Evolutionary conservation across 2,113 vertebrate genomes (phyloP).

Genomic region (Pterocles orientalis): DNA sequence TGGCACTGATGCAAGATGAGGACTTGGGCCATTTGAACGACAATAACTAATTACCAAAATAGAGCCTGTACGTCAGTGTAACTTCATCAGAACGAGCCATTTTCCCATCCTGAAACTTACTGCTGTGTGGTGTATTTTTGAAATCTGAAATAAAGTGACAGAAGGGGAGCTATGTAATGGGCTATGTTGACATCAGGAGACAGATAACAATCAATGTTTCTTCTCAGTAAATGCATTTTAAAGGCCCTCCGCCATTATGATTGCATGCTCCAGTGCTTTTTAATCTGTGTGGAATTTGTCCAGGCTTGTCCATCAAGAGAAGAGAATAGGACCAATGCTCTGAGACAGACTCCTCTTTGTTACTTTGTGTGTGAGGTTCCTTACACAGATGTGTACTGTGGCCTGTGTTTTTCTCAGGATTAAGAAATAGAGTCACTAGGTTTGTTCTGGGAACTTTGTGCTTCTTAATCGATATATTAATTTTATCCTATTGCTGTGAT

Average conservation of each 20-base stretch:
- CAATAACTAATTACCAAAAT: background rate
- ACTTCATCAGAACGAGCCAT: background rate
- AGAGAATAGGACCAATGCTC: background rate
- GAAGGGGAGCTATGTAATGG: background rate
- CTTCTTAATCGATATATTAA: background rate
- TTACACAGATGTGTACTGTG: background rate
- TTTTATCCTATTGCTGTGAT: background rate
- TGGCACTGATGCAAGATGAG: background rate
- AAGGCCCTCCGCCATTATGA: constrained; percentile 4
- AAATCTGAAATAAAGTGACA: background rate
- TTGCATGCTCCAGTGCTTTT: constrained; percentile 24
- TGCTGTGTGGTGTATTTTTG: background rate
- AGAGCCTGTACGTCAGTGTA: background rate
- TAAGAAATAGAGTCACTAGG: background rate
- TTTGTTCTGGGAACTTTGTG: background rate
- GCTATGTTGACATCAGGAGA: background rate
- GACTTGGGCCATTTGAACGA: background rate
- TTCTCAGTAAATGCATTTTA: background rate
- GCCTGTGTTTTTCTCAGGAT: background rate
- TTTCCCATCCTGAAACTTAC: background rate
- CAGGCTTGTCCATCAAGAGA: background rate
- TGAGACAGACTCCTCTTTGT: background rate
- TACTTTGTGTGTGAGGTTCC: background rate
- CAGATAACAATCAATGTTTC: background rate
- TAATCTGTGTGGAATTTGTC: constrained; percentile 9